Evolutionary conservation across 1,140 invertebrate genomes (phyloP).

Genomic region (Lepidurus couesii): DNA sequence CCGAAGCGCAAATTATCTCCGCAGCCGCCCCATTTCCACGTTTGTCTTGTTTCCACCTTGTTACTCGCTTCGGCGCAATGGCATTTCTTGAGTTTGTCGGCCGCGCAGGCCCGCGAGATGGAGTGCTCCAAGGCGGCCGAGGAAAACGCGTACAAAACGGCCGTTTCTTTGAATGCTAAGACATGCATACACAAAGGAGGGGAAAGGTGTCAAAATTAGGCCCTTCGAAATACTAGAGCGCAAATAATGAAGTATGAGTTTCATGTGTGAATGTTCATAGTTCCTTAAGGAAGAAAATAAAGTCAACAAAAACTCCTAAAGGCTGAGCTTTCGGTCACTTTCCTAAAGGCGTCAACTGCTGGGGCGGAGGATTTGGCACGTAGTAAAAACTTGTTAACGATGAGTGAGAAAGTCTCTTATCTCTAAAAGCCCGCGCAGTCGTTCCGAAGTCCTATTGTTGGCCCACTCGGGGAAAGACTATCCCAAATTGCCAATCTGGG

Average conservation of each 20-base stretch:
- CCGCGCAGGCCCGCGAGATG: slow-evolving; percentile 77
- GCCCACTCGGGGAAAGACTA: no score
- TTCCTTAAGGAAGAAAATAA: no score
- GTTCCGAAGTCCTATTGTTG: no score
- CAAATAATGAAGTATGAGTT: neutral
- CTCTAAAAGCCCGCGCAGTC: no score
- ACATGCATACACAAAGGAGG: slow-evolving; percentile 27
- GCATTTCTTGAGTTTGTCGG: slow-evolving; percentile 73
- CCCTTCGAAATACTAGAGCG: neutral
- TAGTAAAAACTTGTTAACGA: no score
- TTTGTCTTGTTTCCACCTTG: slow-evolving; percentile 33
- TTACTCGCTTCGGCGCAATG: slow-evolving; percentile 60
- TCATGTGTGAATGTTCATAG: neutral
- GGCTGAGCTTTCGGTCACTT: no score
- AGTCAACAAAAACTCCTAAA: no score
- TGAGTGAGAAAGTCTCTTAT: no score
- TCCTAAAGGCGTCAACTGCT: no score
- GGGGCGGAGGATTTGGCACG: no score
- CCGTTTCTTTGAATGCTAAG: slow-evolving; percentile 80
- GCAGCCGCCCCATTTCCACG: slow-evolving; percentile 87
- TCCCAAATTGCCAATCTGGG: no score
- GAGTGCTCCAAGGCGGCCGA: slow-evolving; percentile 77
- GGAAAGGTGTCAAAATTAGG: neutral
- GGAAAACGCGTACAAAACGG: slow-evolving; percentile 80
- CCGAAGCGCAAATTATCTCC: slow-evolving; percentile 83